phyloP scores from a whole-genome alignment of 2,113 vertebrate genomes.

The Cyprinodon brontotheroides region DNA sequence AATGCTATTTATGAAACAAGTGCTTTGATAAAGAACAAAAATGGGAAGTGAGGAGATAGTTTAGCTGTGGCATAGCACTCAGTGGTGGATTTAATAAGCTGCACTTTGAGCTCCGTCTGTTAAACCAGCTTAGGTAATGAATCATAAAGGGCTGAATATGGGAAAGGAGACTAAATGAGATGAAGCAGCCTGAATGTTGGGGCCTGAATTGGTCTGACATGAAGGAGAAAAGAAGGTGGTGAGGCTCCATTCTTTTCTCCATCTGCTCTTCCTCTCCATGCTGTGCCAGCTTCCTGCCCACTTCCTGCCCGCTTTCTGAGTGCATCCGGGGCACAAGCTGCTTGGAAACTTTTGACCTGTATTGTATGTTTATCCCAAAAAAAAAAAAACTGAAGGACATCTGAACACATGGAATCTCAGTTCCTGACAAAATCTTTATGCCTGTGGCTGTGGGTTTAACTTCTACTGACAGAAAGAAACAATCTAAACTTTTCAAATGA shows the following conservation, averaged over 20 bases:
- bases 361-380: slow-evolving; percentile 67
- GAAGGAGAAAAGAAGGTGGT: slow-evolving; percentile 28
- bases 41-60: slow-evolving; percentile 26
- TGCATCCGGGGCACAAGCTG: slow-evolving; percentile 43
- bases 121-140: not conserved
- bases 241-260: slow-evolving; percentile 36
- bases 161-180: not conserved
- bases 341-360: slow-evolving; percentile 59
- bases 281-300: slow-evolving; percentile 65
- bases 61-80: not conserved
- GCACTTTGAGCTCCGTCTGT: no score
- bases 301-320: slow-evolving; percentile 62
- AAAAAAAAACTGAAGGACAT: slow-evolving; percentile 62
- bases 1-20: slow-evolving; percentile 23
- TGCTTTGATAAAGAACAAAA: slow-evolving; percentile 18
- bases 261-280: slow-evolving; percentile 68
- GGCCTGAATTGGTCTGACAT: slow-evolving; percentile 6
- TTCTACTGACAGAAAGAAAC: not conserved
- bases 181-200: not conserved
- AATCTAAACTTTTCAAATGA: not conserved
- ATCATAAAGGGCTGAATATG: not conserved
- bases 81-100: no score
- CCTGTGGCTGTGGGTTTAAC: not conserved
- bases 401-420: slow-evolving; percentile 39
- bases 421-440: slow-evolving; percentile 14